Conservation (phyloP, 2,113 vertebrate species). For the Tylochromis polylepis region DNA sequence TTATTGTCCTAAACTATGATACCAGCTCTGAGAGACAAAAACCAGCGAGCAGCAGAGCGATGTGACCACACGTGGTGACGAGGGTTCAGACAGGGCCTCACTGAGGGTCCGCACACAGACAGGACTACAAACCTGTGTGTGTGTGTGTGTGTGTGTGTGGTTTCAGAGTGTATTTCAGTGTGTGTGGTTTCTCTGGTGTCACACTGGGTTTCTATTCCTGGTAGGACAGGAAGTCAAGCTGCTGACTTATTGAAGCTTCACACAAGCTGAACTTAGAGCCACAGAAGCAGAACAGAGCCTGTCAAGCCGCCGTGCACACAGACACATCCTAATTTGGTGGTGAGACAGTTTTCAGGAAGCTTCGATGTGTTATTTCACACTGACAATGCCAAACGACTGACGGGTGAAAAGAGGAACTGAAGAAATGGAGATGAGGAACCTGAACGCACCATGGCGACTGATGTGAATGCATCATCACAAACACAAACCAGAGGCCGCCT, state of each 20-base stretch:
- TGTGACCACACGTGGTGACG: not conserved
- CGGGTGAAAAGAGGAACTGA: not conserved
- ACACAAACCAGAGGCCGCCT: not conserved
- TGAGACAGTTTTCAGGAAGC: not conserved
- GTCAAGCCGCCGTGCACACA: not conserved
- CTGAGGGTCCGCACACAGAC: not conserved
- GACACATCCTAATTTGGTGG: not conserved
- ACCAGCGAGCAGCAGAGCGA: not conserved
- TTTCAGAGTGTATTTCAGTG: not conserved
- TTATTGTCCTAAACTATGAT: not conserved
- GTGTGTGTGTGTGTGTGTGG: not conserved
- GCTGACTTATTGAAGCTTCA: not conserved
- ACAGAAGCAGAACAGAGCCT: not conserved
- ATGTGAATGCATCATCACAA: not conserved
- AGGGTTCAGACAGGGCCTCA: not conserved
- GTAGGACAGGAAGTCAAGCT: constrained; percentile 5
- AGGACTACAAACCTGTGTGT: not conserved
- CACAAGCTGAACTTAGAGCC: not conserved
- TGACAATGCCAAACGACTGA: not conserved
- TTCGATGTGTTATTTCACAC: not conserved
- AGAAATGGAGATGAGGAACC: not conserved
- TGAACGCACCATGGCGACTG: not conserved
- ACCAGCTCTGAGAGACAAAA: not conserved
- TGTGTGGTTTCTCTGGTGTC: not conserved
- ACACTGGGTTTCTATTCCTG: constrained; percentile 10